These are phyloP conservation scores for Euspilapteryx auroguttella DNA, from an alignment of 2,888 invertebrate genomes.

Conservation along the genomic window DNA sequence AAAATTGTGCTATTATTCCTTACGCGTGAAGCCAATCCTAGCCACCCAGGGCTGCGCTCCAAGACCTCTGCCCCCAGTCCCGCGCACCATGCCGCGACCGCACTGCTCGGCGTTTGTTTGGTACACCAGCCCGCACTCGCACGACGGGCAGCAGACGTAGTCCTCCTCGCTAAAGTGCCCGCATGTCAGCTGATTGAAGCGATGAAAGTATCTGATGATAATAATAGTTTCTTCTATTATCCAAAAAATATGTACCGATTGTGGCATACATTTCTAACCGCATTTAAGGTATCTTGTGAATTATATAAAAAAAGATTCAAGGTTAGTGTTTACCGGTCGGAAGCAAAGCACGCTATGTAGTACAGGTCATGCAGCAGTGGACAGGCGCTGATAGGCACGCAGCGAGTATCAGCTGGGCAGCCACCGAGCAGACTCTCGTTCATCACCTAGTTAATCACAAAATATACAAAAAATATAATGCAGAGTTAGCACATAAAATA, in stretches of 20 bases:
- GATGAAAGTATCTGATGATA: conserved; percentile 46
- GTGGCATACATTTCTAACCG: too few relatives aligned
- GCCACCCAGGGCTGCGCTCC: conserved; percentile 79
- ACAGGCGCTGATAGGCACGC: conserved; percentile 60
- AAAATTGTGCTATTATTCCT: too few relatives aligned
- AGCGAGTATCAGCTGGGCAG: conserved; percentile 42
- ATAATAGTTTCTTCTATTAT: too few relatives aligned
- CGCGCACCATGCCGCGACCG: conserved; percentile 68
- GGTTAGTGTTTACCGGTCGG: too few relatives aligned
- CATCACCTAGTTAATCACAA: too few relatives aligned
- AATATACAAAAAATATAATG: background rate
- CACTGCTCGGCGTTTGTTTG: conserved; percentile 52
- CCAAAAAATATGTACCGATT: too few relatives aligned
- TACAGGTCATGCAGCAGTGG: conserved; percentile 57
- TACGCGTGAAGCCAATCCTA: conserved; percentile 75
- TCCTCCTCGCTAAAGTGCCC: conserved; percentile 61
- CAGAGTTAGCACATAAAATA: background rate
- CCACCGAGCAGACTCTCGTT: conserved; percentile 37
- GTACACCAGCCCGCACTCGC: conserved; percentile 38
- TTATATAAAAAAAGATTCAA: too few relatives aligned
- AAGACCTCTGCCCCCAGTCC: conserved; percentile 65
- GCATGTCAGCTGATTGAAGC: conserved; percentile 61
- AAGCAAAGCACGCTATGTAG: conserved; percentile 62
- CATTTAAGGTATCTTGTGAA: too few relatives aligned
- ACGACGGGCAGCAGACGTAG: conserved; percentile 64